A percentile compares a stretch with the other conserved stretches of the same genome.
phyloP scores from a whole-genome alignment of 2,113 vertebrate genomes.

The Orthonyx spaldingii region DNA sequence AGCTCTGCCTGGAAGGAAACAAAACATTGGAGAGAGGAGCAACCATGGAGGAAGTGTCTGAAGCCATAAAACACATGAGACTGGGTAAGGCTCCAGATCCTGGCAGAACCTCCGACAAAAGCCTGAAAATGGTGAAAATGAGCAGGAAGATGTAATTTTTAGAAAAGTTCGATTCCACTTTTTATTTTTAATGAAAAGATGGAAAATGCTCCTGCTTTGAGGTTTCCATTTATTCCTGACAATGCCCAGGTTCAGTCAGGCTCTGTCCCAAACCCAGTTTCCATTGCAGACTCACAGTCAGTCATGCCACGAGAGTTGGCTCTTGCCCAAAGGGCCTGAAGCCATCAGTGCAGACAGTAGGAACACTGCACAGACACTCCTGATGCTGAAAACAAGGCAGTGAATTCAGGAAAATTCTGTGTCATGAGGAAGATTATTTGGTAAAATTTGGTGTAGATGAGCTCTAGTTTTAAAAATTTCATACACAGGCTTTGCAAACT shows the following conservation, averaged over 20 bases:
- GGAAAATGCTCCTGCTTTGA: not conserved
- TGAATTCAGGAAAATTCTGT: not conserved
- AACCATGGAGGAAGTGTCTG: slow-evolving; percentile 50
- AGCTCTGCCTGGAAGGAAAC: slow-evolving; percentile 43
- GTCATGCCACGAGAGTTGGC: not conserved
- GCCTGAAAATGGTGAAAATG: not conserved
- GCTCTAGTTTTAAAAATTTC: not conserved
- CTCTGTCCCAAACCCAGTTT: not conserved
- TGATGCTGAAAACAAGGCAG: not conserved
- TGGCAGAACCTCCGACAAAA: not conserved
- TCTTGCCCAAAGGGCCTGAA: not conserved
- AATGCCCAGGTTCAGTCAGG: not conserved
- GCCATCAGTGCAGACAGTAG: not conserved
- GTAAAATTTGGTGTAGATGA: not conserved
- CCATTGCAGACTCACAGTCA: not conserved
- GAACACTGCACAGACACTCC: not conserved
- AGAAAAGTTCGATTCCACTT: not conserved
- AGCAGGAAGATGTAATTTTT: not conserved
- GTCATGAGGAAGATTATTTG: not conserved
- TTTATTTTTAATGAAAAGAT: not conserved
- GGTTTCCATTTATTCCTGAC: not conserved
- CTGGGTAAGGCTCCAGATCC: slow-evolving; percentile 10
- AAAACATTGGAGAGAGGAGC: slow-evolving; percentile 50
- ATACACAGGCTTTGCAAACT: not conserved
- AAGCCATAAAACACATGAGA: slow-evolving; percentile 37